These are phyloP conservation scores for Macrophya alboannulata DNA, from an alignment of 2,888 invertebrate species.

Conservation along the genomic window DNA sequence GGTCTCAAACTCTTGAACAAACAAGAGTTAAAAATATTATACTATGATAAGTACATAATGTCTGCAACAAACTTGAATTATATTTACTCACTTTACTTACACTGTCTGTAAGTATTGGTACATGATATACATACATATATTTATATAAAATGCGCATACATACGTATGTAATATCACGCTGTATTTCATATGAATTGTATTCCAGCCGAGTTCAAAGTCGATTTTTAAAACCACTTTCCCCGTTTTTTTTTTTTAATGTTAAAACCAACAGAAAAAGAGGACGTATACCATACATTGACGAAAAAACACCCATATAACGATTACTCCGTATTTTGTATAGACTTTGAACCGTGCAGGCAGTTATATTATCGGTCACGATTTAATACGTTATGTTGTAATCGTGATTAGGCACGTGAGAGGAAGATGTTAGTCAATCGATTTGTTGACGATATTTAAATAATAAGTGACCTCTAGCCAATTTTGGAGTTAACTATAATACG, in stretches of 20 bases:
- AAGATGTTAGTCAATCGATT: not conserved
- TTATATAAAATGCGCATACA: not conserved
- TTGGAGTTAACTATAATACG: not conserved
- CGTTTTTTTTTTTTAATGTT: not conserved
- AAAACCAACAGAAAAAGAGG: not conserved
- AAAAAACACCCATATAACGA: not conserved
- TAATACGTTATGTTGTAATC: not conserved
- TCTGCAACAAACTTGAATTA: not conserved
- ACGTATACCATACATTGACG: not conserved
- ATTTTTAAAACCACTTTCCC: not conserved
- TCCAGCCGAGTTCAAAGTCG: not conserved
- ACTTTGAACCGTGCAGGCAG: slow-evolving; percentile 3
- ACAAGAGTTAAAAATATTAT: slow-evolving; percentile 36
- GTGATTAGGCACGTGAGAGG: not conserved
- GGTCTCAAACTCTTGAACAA: slow-evolving; percentile 10
- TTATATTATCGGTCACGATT: slow-evolving; percentile 3
- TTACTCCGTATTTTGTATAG: too few species aligned
- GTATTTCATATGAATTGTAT: not conserved
- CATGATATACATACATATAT: not conserved
- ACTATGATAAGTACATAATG: slow-evolving; percentile 21
- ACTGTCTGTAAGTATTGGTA: not conserved
- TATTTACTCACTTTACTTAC: not conserved
- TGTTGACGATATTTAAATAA: not conserved
- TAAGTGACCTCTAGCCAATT: not conserved
- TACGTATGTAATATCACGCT: too few species aligned